Percentiles rank a stretch among this genome's conserved stretches.
Conservation (phyloP, 2,888 invertebrate species). For the Apocheima hispidaria region DNA sequence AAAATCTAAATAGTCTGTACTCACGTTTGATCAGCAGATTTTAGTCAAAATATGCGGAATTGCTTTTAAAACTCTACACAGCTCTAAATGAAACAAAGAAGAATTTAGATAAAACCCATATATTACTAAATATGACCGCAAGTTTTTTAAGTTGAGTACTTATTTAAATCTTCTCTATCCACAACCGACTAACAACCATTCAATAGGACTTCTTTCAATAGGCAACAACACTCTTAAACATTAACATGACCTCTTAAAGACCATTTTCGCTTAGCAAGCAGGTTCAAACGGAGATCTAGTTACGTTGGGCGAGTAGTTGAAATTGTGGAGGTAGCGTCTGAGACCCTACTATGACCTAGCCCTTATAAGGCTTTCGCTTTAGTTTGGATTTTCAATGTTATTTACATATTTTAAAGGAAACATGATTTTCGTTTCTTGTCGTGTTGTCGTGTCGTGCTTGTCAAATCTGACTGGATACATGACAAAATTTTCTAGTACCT, state of each 20-base stretch:
- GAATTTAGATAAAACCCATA: neutral
- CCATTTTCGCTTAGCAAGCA: conserved; percentile 26
- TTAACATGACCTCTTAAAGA: conserved; percentile 32
- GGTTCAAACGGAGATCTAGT: conserved; percentile 38
- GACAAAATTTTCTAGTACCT: neutral
- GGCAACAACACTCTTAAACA: conserved; percentile 40
- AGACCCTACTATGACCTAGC: conserved; percentile 50
- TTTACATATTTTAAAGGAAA: conserved; percentile 34
- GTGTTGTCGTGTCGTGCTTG: neutral
- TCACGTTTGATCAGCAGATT: too few species aligned
- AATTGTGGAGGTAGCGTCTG: conserved; percentile 46
- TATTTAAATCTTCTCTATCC: conserved; percentile 27
- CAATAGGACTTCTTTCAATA: conserved; percentile 49
- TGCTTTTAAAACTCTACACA: too few species aligned
- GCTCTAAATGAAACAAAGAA: neutral
- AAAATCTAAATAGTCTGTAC: too few species aligned
- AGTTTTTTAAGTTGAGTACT: conserved; percentile 18
- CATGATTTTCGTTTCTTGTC: conserved; percentile 26
- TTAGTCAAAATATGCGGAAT: too few species aligned
- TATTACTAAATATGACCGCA: neutral
- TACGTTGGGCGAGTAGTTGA: conserved; percentile 42
- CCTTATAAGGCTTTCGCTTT: conserved; percentile 56
- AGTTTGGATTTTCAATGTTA: conserved; percentile 39
- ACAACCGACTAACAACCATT: conserved; percentile 42
- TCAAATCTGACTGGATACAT: conserved; percentile 8